Conservation (phyloP, 2,797 vertebrate genomes). For the Megaceryle alcyon region DNA sequence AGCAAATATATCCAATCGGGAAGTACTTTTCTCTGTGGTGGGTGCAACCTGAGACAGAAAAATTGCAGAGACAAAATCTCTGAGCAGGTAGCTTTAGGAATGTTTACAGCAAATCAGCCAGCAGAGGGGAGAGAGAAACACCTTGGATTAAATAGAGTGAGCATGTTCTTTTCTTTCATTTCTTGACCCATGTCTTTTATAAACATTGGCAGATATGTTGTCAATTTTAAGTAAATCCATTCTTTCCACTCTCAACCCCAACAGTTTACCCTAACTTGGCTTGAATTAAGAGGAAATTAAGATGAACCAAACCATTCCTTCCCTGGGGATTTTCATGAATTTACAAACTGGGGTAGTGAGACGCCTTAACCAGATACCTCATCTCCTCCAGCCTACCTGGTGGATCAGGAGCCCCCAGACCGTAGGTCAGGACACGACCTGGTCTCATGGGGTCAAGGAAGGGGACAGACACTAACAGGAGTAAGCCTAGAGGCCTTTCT, state of each 20-base stretch:
- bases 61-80: neutral
- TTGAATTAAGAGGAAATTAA: slow-evolving; percentile 1
- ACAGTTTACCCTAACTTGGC: neutral
- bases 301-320: slow-evolving; percentile 7
- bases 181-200: slow-evolving; percentile 11
- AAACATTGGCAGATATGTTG: slow-evolving; percentile 9
- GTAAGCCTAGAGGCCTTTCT: neutral
- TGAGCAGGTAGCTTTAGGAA: slow-evolving; percentile 13
- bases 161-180: slow-evolving; percentile 15
- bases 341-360: neutral
- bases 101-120: neutral
- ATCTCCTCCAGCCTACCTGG: neutral
- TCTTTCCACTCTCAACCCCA: neutral
- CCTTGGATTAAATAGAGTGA: neutral
- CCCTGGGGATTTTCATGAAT: neutral
- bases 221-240: slow-evolving; percentile 34
- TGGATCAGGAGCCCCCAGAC: neutral
- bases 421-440: rapidly evolving
- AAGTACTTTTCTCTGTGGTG: neutral
- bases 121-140: neutral
- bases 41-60: neutral
- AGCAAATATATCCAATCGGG: neutral
- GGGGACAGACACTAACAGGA: neutral
- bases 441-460: neutral
- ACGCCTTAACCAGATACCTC: neutral